phyloP scores from a whole-genome alignment of 2,797 vertebrate genomes.

The Rhinatrema bivittatum region DNA sequence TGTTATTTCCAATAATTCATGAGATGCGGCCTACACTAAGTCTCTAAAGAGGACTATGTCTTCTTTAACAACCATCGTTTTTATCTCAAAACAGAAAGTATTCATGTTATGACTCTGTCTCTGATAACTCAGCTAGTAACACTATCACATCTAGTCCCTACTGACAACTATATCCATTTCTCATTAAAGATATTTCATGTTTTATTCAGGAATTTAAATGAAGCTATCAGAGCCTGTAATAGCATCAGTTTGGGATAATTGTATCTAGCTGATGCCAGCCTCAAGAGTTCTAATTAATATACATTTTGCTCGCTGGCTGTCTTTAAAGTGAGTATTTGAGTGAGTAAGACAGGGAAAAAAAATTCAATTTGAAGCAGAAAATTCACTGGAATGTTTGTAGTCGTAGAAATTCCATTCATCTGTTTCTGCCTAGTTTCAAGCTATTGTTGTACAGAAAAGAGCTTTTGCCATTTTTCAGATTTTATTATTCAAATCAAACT shows the following conservation, averaged over 20 bases:
- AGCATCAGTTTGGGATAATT: conserved; percentile 72
- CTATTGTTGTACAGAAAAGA: too few species aligned
- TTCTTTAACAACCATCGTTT: conserved; percentile 59
- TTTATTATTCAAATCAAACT: too few species aligned
- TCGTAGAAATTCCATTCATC: conserved; percentile 9
- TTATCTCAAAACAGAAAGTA: conserved; percentile 54
- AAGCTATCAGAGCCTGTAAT: conserved; percentile 68
- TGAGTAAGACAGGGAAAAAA: conserved; percentile 42
- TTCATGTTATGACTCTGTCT: conserved; percentile 64
- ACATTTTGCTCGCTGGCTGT: conserved; percentile 66
- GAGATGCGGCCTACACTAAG: conserved; percentile 20
- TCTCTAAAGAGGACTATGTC: conserved; percentile 56
- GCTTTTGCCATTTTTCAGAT: too few species aligned
- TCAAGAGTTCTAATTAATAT: conserved; percentile 77
- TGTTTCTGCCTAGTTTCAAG: background rate
- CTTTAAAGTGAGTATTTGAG: conserved; percentile 55
- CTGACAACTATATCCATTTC: conserved; percentile 68
- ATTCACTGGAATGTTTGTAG: conserved; percentile 5
- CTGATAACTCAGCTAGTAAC: conserved; percentile 58
- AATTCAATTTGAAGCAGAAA: background rate
- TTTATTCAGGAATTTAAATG: conserved; percentile 79
- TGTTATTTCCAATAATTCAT: conserved; percentile 12
- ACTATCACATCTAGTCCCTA: conserved; percentile 63
- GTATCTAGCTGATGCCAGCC: conserved; percentile 63
- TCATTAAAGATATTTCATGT: conserved; percentile 77